phyloP scores from a whole-genome alignment of 2,888 invertebrate genomes.

The Tipula helvola region DNA sequence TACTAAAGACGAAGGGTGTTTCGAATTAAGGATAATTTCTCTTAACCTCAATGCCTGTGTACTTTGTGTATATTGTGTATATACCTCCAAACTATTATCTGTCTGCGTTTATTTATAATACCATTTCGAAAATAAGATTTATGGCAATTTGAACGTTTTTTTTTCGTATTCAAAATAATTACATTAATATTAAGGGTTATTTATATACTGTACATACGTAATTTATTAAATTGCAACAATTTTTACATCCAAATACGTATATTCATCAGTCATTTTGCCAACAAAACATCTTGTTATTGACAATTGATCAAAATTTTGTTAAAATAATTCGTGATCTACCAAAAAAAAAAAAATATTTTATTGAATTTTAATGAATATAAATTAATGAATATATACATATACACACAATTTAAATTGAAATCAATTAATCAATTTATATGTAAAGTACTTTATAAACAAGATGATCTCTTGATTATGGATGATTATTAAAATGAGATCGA shows the following conservation, averaged over 20 bases:
- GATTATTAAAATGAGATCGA: background rate
- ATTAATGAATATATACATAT: background rate
- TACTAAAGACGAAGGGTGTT: background rate
- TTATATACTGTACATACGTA: background rate
- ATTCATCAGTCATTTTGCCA: background rate
- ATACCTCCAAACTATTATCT: background rate
- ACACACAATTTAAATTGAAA: background rate
- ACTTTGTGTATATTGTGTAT: background rate
- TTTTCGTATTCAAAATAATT: background rate
- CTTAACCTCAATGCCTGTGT: background rate
- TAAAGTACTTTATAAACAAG: background rate
- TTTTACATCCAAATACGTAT: background rate
- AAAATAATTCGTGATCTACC: background rate
- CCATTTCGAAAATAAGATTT: background rate
- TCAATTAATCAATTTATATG: background rate
- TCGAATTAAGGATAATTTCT: conserved; percentile 4
- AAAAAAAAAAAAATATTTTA: background rate
- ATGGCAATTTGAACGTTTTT: background rate
- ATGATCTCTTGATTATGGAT: background rate
- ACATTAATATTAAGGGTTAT: background rate
- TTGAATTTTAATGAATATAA: background rate
- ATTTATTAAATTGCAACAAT: background rate
- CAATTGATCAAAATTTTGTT: background rate
- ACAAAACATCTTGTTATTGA: background rate
- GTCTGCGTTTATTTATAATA: background rate